Base-by-base conservation (phyloP, 2,113 vertebrate genomes). In the Lepus europaeus region DNA sequence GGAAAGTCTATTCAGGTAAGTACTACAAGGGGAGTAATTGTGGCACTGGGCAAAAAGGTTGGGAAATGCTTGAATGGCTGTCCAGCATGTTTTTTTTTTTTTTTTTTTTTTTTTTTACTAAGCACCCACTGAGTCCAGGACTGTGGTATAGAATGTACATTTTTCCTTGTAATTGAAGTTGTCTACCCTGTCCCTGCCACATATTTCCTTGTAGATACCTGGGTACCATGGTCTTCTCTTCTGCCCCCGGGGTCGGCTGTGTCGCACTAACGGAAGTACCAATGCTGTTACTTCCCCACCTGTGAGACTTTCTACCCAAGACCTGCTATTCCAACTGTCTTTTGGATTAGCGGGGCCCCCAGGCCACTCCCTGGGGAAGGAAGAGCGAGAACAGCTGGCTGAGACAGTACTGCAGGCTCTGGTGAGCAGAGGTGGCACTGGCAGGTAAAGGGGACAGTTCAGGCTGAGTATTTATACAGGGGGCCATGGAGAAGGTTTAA, bases 171-270 rank as follows among this genome's bases (percentile, higher is more conserved):
- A 64, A 64, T 1, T n/a, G 39, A 92, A 33, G 22, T 33, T 70
- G 2, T 33, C 31, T 19, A 68, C 20, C 33, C 33, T 80, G 45
- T 59, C 20, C 33, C 33, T 80, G 45, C 64, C 59, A 53, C 9
- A 0, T 66, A 74, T 51, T 73, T 66, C 45, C 25, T 27, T 97
- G 36, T 92, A 99, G 99, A 96, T 99, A 10, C 95, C 98, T 84
- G 98, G 98, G 6, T 98, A 98, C 95, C 16, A 68, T 0, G 98
- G 99, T 51, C 91, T 87, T 6, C 96, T 99, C 86, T 97, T 97
- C 92, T 99, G 99, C 87, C 98, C 98, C 53, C 94, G 98, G 91
- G 96, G 96, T 61, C 97, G 97, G 70, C 96, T 99, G 9, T 99
- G 99, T 96, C 95, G 81, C 80, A 87, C 87, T 72, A 64, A 86